Evolutionary conservation across 2,113 vertebrate genomes (phyloP), one percentile per base, ranked within the genome.

Genomic region (Paramisgurnus dabryanus): DNA sequence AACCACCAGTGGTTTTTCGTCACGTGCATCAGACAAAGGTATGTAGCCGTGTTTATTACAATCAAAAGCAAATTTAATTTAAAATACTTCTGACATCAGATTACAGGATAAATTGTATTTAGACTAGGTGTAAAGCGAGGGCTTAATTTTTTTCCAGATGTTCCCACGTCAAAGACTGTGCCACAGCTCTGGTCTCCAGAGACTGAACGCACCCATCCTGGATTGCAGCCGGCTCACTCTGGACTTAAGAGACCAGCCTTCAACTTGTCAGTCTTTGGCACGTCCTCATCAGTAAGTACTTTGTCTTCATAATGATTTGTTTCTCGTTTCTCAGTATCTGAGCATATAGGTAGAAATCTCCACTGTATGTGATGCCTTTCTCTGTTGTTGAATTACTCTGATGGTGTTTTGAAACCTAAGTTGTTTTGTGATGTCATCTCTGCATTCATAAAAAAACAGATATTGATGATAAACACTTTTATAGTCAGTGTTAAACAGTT

Each of bases 21-120:
- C 97, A 76, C 95, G 98, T 68, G 98, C 97, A 41, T 99, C 98
- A 89, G 98, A 99, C 86, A 98, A 99, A 95, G 98, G 98, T 98
- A 92, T 69, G 41, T 8, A 18, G n/a, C n/a, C 1, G 11, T 11
- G 1, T 17, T 63, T 75, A 57, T 73, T 9, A n/a, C 55, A n/a
- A 12, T 4, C 4, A 0, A 15, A 45, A 45, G 15, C 39, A 12
- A 0, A 34, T 34, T 34, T 2, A 0, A 34, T 34, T 34, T 2
- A 34, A 34, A 34, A 34, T 3, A 34, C 27, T 34, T 34, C 3
- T 47, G 10, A 47, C 7, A 47, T 8, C 45, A 47, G 45, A 47
- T 47, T 47, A 2, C 10, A 10, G 45, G 45, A 47, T 47, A 47
- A 47, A 47, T 47, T 1, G 45, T 1, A 47, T 47, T 47, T 47